Evolutionary conservation across 1,140 invertebrate species (phyloP).

Genomic region (Drosophila tsacasi): DNA sequence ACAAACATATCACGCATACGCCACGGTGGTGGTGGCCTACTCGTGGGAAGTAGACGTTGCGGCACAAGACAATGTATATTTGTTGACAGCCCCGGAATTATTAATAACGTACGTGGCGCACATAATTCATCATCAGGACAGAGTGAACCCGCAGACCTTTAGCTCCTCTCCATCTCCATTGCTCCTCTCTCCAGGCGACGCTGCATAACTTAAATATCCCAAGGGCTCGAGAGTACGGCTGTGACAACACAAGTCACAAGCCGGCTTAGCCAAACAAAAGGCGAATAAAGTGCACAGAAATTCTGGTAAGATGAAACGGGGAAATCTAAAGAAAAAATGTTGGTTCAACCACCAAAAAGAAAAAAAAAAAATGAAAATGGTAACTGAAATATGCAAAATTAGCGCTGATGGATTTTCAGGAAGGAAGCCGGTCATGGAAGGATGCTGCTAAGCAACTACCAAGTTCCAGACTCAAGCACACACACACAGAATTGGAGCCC

Average conservation of each 20-base stretch:
- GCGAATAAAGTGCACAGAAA: slow-evolving; percentile 52
- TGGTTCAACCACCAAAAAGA: neutral
- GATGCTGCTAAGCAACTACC: slow-evolving; percentile 78
- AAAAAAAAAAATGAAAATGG: slow-evolving; percentile 35
- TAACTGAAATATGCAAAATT: slow-evolving; percentile 83
- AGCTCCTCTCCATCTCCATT: too few relatives aligned
- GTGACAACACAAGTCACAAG: slow-evolving; percentile 76
- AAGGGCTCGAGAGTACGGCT: slow-evolving; percentile 38
- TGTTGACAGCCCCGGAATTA: slow-evolving; percentile 81
- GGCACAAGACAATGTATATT: slow-evolving; percentile 72
- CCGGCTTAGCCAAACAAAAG: slow-evolving; percentile 70
- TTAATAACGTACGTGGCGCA: slow-evolving; percentile 81
- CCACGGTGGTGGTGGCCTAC: slow-evolving; percentile 44
- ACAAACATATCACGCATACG: slow-evolving; percentile 80
- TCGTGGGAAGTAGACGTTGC: slow-evolving; percentile 7
- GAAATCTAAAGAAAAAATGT: slow-evolving; percentile 6
- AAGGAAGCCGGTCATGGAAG: slow-evolving; percentile 72
- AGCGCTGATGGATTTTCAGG: slow-evolving; percentile 82
- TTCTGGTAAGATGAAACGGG: slow-evolving; percentile 7
- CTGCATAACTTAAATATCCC: slow-evolving; percentile 66
- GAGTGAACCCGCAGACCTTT: slow-evolving; percentile 23
- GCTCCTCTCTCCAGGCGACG: slow-evolving; percentile 16
- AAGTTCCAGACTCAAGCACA: slow-evolving; percentile 59
- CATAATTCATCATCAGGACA: slow-evolving; percentile 78
- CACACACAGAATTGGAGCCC: slow-evolving; percentile 25